phyloP scores from a whole-genome alignment of 2,797 vertebrate species.

The Zalophus californianus region DNA sequence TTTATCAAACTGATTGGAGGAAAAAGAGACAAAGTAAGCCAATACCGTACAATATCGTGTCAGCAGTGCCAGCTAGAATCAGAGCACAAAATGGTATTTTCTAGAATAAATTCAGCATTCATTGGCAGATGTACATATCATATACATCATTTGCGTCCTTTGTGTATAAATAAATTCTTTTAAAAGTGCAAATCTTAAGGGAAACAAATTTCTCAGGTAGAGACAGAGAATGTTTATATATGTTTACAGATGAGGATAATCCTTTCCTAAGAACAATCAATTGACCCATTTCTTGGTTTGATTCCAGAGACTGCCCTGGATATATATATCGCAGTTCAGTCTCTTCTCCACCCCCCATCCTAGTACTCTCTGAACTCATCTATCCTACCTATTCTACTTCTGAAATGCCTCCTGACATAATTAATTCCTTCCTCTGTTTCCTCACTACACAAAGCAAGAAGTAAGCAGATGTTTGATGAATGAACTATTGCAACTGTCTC shows the following conservation, averaged over 20 bases:
- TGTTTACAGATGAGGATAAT: neutral
- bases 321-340: neutral
- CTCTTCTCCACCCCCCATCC: neutral
- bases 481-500: neutral
- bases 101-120: neutral
- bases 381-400: neutral
- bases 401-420: neutral
- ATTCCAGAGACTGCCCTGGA: neutral
- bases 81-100: neutral
- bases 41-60: slow-evolving; percentile 83
- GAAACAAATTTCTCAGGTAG: neutral
- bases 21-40: slow-evolving; percentile 82
- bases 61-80: slow-evolving; percentile 56
- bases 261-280: neutral
- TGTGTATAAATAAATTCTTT: slow-evolving; percentile 26
- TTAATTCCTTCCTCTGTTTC: neutral
- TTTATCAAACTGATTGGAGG: slow-evolving; percentile 96
- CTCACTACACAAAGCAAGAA: neutral
- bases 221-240: neutral
- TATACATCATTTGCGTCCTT: neutral
- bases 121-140: neutral
- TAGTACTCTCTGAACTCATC: neutral
- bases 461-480: neutral
- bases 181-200: neutral
- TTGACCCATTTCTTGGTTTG: neutral